Conservation (phyloP, 2,113 vertebrate genomes). For the Melanerpes formicivorus region DNA sequence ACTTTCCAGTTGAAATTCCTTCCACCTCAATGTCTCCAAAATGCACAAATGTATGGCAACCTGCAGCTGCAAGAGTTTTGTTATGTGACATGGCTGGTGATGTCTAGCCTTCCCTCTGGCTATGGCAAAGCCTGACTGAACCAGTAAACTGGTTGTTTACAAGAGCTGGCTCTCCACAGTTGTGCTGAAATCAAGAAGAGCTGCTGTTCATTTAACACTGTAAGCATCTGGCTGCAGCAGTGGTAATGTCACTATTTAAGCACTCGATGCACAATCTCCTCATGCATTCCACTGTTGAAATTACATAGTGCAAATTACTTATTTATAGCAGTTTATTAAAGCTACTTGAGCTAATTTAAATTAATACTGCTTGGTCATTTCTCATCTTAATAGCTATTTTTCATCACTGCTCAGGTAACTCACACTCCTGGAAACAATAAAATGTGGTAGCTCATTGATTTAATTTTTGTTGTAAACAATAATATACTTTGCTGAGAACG, state of each 20-base stretch:
- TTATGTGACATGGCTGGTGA: background rate
- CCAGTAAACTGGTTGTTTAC: background rate
- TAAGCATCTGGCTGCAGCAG: background rate
- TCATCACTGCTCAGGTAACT: background rate
- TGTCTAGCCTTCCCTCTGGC: background rate
- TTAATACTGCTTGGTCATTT: background rate
- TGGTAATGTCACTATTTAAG: background rate
- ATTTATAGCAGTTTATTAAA: slow-evolving; percentile 12
- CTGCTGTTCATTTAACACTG: background rate
- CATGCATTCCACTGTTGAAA: background rate
- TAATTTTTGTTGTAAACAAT: background rate
- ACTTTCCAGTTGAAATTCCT: background rate
- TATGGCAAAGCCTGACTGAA: background rate
- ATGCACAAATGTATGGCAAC: rapidly evolving
- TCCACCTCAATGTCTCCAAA: background rate
- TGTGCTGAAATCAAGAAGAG: background rate
- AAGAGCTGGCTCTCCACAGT: background rate
- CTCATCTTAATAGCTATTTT: background rate
- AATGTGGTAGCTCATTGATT: background rate
- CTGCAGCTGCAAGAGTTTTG: rapidly evolving
- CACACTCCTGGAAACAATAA: background rate
- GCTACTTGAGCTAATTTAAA: background rate
- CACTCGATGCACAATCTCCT: background rate
- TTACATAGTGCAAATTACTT: background rate
- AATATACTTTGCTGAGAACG: background rate